Base-by-base conservation (phyloP, 2,113 vertebrate species). In the Seriola rivoliana region DNA sequence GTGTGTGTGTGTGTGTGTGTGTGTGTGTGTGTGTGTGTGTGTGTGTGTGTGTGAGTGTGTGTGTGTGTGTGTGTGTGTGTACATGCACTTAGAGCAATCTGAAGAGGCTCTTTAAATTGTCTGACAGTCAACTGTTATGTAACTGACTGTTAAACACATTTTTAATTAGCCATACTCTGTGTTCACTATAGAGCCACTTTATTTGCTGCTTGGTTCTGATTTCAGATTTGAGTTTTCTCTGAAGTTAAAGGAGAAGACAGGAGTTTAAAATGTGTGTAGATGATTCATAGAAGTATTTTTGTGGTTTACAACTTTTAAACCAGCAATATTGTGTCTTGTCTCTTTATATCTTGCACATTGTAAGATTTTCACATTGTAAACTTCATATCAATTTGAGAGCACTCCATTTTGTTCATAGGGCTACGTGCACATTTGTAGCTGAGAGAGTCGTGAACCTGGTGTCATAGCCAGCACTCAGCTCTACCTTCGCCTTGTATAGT, bases 351-450 rank as follows among this genome's bases (percentile, higher is more conserved):
- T 34, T 19, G 13, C 23, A 42, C 9, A 77, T 8, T 32, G 10
- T 14, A 40, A 10, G 23, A 34, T 59, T 79, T 44, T 42, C 8
- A 42, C 8, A 44, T 11, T 23, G 19, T 42, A 17, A 82, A 77
- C 9, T 71, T 80, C 16, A 52, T 8, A 19, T 60, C 0, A 21
- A 62, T 19, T 2, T 75, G 10, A 19, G 23, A 63, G 38, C 38
- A 10, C n/a, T n/a, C 16, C 25, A 48, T 19, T n/a, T 19, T 19
- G 19, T 19, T 67, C 21, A 23, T 1, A 16, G 9, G 19, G 25
- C 55, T 25, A 19, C 60, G 25, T 34, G 21, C 78, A 71, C 90
- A 92, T 88, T 92, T 89, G 88, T 88, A 79, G 88, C 91, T 89
- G 70, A 65, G 42, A 62, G 42, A 77, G 69, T 50, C 48, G 38